phyloP scores from a whole-genome alignment of 64 coral and sea anemone species.

The Exaiptasia diaphana region DNA sequence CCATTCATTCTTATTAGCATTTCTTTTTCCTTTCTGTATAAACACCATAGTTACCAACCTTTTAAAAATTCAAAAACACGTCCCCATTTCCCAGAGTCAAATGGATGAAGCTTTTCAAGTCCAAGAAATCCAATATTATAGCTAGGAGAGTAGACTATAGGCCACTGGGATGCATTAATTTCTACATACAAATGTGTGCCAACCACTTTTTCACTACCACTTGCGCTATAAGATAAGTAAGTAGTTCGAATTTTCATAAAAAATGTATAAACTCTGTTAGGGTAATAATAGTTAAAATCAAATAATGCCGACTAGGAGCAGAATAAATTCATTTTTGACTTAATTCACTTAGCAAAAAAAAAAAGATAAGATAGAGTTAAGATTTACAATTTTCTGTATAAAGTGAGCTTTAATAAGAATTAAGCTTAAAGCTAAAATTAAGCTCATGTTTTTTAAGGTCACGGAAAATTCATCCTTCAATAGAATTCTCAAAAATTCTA shows the following conservation, averaged over 20 bases:
- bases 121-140: constrained; percentile 98
- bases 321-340: neutral
- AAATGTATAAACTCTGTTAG: neutral
- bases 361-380: neutral
- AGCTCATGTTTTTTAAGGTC: too few relatives aligned
- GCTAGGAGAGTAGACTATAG: constrained; percentile 68
- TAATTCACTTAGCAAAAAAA: neutral
- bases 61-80: constrained; percentile 74
- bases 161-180: constrained; percentile 76
- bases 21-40: too few relatives aligned
- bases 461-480: too few relatives aligned
- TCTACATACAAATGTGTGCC: constrained; percentile 65
- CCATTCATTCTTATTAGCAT: too few relatives aligned
- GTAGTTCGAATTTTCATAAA: neutral
- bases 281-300: neutral
- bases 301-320: neutral
- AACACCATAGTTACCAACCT: too few relatives aligned
- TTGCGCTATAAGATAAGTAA: neutral
- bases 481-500: too few relatives aligned
- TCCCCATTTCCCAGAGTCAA: constrained; percentile 99
- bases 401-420: neutral
- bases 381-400: neutral
- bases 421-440: neutral
- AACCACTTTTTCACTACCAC: neutral
- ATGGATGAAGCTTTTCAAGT: constrained; percentile 88